A percentile compares a stretch with the other conserved stretches of the same genome.
phyloP scores from a whole-genome alignment of 2,113 vertebrate species.

The Hiodon alosoides region DNA sequence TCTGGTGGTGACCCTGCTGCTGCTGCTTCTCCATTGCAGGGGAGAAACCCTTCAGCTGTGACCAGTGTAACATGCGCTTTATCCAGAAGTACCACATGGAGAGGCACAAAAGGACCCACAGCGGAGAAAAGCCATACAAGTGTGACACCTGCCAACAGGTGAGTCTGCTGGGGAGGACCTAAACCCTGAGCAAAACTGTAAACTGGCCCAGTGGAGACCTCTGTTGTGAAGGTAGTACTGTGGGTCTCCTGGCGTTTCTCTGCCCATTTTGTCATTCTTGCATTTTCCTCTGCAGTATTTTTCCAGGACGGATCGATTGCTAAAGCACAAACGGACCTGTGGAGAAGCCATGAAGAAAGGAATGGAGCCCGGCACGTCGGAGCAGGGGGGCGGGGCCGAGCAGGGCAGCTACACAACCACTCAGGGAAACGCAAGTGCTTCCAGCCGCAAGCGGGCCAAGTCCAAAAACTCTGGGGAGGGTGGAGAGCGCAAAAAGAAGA shows the following conservation, averaged over 20 bases:
- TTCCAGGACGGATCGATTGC: slow-evolving; percentile 93
- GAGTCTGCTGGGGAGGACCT: not conserved
- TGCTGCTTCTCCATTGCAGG: slow-evolving; percentile 48
- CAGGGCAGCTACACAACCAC: slow-evolving; percentile 74
- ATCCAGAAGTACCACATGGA: slow-evolving; percentile 99
- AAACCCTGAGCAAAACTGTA: not conserved
- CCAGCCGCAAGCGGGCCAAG: slow-evolving; percentile 81
- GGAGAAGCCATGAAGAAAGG: slow-evolving; percentile 87
- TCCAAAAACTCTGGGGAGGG: slow-evolving; percentile 75
- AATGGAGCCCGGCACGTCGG: slow-evolving; percentile 76
- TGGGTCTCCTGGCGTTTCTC: not conserved
- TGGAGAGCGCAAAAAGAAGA: slow-evolving; percentile 80
- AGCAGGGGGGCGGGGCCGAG: slow-evolving; percentile 71
- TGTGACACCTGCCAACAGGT: slow-evolving; percentile 98
- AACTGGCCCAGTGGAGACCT: not conserved
- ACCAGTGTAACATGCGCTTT: slow-evolving; percentile 98
- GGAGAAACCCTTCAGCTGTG: slow-evolving; percentile 97
- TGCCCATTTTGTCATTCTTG: not conserved
- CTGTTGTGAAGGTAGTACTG: not conserved
- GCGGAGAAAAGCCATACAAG: slow-evolving; percentile 98
- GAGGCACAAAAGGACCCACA: slow-evolving; percentile 97
- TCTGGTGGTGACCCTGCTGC: too few relatives aligned
- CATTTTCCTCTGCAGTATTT: slow-evolving; percentile 72
- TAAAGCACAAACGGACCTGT: slow-evolving; percentile 98
- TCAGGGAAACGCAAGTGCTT: slow-evolving; percentile 86